Conservation (phyloP, 2,797 vertebrate species). For the Helicolenus hilgendorfi region DNA sequence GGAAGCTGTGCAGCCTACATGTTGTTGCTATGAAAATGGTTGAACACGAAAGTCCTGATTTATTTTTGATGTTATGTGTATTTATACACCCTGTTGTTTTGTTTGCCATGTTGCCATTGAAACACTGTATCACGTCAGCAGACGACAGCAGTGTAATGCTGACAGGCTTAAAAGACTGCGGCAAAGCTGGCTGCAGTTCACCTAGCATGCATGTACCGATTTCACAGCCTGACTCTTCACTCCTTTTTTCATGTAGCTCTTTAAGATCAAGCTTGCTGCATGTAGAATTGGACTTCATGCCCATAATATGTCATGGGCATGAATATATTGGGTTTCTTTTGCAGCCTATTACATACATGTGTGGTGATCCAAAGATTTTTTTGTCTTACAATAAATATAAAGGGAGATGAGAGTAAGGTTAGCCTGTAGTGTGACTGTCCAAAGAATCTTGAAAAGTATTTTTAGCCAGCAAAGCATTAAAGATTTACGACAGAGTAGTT, state of each 20-base stretch:
- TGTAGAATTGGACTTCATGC: neutral
- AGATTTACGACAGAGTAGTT: too few relatives aligned
- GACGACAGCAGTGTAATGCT: neutral
- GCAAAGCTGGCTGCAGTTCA: neutral
- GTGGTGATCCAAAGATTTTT: neutral
- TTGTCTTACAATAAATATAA: neutral
- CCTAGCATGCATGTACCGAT: neutral
- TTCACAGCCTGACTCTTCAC: neutral
- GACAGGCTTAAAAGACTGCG: neutral
- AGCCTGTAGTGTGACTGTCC: neutral
- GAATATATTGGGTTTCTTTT: neutral
- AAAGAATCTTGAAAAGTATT: neutral
- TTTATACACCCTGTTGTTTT: neutral
- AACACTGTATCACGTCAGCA: neutral
- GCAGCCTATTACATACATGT: neutral
- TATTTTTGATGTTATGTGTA: conserved; percentile 27
- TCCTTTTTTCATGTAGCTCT: neutral
- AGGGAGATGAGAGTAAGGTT: neutral
- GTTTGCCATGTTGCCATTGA: neutral
- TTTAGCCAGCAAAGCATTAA: neutral
- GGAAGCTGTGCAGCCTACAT: neutral
- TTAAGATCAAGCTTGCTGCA: too few relatives aligned
- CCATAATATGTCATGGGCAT: neutral
- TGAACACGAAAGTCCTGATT: conserved; percentile 23
- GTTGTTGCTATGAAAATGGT: conserved; percentile 23